Conservation (phyloP, 2,888 invertebrate genomes). For the Pycnomerus fuliginosus region DNA sequence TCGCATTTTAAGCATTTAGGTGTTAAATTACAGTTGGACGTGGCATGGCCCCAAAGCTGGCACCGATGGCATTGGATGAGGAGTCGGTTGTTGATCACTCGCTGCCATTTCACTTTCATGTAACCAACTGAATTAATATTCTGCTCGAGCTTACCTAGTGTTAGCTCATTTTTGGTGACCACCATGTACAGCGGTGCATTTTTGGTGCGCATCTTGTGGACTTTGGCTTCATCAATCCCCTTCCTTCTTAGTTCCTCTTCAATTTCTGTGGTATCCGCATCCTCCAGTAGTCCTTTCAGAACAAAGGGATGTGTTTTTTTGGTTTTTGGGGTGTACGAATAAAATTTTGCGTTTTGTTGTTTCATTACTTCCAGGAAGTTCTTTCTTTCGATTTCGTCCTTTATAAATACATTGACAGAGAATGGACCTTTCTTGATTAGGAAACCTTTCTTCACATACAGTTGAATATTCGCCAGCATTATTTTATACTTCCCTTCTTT, state of each 20-base stretch:
- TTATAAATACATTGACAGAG: too few relatives aligned
- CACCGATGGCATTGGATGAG: conserved; percentile 6
- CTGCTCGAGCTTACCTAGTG: conserved; percentile 3
- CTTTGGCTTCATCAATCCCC: not conserved
- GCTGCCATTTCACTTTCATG: conserved; percentile 27
- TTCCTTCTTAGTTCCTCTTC: not conserved
- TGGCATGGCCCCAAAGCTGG: conserved; percentile 4
- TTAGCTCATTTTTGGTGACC: not conserved
- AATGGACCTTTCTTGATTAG: too few relatives aligned
- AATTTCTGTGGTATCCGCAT: conserved; percentile 1
- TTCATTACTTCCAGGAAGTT: not conserved
- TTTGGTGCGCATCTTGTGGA: conserved; percentile 1
- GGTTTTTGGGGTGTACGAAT: conserved; percentile 1
- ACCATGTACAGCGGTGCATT: conserved; percentile 1
- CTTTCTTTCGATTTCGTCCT: too few relatives aligned
- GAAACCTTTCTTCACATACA: too few relatives aligned
- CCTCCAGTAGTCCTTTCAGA: not conserved
- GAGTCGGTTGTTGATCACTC: conserved; percentile 27
- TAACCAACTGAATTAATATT: conserved; percentile 6
- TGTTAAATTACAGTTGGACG: not conserved
- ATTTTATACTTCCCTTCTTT: too few relatives aligned
- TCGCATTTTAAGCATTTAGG: conserved; percentile 6
- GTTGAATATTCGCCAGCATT: too few relatives aligned
- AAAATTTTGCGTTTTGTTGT: not conserved
- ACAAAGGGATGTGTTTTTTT: conserved; percentile 4